Percentiles rank a stretch among this genome's conserved stretches.
These are phyloP conservation scores for Lasioglossum zephyrum DNA, from an alignment of 2,888 invertebrate species.

Conservation along the genomic window DNA sequence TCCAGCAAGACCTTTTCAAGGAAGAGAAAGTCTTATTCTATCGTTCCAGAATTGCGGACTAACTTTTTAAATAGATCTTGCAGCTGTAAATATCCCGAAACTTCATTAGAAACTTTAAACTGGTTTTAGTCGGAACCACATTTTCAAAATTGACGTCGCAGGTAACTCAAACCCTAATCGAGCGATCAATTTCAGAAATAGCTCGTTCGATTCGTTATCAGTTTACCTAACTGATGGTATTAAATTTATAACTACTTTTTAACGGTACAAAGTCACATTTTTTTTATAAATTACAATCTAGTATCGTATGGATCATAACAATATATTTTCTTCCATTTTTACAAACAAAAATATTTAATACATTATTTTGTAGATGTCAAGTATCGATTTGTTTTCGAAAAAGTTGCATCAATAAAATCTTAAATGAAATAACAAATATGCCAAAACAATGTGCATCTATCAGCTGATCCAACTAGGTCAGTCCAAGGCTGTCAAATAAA, in stretches of 20 bases:
- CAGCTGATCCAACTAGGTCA: too few species aligned
- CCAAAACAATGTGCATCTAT: too few species aligned
- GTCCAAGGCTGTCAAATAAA: too few species aligned
- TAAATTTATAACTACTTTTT: background rate
- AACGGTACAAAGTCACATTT: background rate
- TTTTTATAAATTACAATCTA: background rate
- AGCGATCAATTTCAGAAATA: background rate
- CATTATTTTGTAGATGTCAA: too few species aligned
- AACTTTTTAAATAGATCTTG: background rate
- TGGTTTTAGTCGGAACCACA: background rate
- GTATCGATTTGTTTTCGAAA: too few species aligned
- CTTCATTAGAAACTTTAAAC: background rate
- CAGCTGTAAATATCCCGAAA: background rate
- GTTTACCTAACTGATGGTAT: background rate
- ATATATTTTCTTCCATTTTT: too few species aligned
- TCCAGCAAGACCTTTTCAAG: background rate
- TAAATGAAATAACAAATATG: too few species aligned
- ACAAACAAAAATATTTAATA: too few species aligned
- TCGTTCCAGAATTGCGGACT: background rate
- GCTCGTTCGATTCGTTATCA: background rate
- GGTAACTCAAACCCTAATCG: background rate
- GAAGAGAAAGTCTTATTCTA: background rate
- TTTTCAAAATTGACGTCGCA: background rate
- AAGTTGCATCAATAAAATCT: too few species aligned
- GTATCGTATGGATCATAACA: too few species aligned